Conservation (phyloP, 2,113 vertebrate species). For the Delphinus delphis region DNA sequence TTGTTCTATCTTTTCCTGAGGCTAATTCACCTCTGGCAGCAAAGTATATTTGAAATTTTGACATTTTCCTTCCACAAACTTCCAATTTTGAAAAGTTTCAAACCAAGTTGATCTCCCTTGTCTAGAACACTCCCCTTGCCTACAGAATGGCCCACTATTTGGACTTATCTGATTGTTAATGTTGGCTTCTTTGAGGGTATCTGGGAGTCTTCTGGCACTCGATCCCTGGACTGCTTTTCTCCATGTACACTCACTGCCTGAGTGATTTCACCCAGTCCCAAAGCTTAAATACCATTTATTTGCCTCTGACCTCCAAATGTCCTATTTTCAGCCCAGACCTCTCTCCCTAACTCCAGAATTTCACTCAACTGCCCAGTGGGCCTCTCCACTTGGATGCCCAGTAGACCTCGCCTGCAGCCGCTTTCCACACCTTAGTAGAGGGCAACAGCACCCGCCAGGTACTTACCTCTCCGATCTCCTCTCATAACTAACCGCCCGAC, state of each 20-base stretch:
- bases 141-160: neutral
- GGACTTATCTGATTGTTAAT: neutral
- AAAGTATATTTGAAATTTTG: constrained; percentile 1
- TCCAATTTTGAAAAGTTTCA: constrained; percentile 25
- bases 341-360: neutral
- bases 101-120: neutral
- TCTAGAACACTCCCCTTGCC: neutral
- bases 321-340: neutral
- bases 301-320: neutral
- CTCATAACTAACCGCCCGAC: neutral
- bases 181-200: neutral
- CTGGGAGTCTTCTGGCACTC: neutral
- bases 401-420: neutral
- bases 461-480: neutral
- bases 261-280: neutral
- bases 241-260: neutral
- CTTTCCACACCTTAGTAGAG: neutral
- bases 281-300: neutral
- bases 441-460: neutral
- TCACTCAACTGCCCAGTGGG: neutral
- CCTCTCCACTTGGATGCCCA: too few relatives aligned
- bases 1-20: neutral
- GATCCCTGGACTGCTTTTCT: neutral
- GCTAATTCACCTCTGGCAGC: constrained; percentile 9
- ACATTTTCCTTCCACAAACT: neutral